phyloP scores from a whole-genome alignment of 2,888 invertebrate genomes.

The Nymphalis polychloros region DNA sequence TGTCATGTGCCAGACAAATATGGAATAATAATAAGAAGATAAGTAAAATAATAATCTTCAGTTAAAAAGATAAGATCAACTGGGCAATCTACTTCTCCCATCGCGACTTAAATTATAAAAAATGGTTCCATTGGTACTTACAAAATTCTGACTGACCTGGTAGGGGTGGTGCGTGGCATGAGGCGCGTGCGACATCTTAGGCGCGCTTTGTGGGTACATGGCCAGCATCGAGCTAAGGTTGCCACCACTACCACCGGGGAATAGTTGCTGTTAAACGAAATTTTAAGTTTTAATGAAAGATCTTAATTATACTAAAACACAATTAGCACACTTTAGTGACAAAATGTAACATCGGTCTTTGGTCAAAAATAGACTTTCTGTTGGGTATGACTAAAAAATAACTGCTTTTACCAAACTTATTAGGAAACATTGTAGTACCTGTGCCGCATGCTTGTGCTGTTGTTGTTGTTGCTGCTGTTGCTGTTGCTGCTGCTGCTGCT shows the following conservation, averaged over 20 bases:
- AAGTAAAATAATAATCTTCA: no score
- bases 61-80: no score
- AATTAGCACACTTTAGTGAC: not conserved
- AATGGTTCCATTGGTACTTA: no score
- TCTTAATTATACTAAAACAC: not conserved
- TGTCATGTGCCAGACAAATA: no score
- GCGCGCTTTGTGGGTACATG: conserved; percentile 77
- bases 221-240: conserved; percentile 72
- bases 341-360: not conserved
- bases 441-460: conserved; percentile 54
- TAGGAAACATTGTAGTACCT: conserved; percentile 47
- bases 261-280: conserved; percentile 50
- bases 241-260: conserved; percentile 58
- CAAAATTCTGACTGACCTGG: conserved; percentile 55
- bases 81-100: no score
- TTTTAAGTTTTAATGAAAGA: not conserved
- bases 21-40: no score
- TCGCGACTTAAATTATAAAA: not conserved
- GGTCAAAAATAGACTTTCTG: no score
- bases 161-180: conserved; percentile 53
- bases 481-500: conserved; percentile 66
- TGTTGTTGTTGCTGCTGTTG: conserved; percentile 49
- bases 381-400: no score
- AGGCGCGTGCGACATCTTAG: conserved; percentile 68
- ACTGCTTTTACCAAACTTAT: no score